Percentiles rank a stretch among this genome's conserved stretches.
phyloP scores from a whole-genome alignment of 2,113 vertebrate genomes.

The Pteropus alecto region DNA sequence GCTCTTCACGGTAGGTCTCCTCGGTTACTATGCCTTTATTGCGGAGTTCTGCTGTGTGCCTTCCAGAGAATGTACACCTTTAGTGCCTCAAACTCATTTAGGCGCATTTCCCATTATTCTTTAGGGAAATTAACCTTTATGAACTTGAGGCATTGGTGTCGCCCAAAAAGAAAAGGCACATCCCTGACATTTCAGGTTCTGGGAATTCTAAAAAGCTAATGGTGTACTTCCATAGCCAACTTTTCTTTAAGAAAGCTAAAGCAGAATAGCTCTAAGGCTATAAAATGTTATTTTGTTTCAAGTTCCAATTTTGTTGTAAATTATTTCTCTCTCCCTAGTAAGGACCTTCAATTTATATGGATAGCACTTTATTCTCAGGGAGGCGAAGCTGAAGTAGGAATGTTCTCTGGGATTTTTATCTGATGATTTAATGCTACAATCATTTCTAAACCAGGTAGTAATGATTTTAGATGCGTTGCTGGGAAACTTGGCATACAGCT shows the following conservation, averaged over 20 bases:
- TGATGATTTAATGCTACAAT: background rate
- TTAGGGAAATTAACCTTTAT: background rate
- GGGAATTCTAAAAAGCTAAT: background rate
- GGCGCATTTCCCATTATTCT: background rate
- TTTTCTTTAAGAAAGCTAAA: background rate
- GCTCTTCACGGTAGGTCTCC: conserved; percentile 59
- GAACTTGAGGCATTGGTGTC: background rate
- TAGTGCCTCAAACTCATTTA: background rate
- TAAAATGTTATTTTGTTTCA: background rate
- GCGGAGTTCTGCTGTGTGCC: background rate
- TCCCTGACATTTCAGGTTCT: background rate
- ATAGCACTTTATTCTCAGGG: conserved; percentile 13
- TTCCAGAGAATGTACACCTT: background rate
- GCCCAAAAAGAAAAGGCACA: background rate
- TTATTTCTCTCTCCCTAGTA: conserved; percentile 2
- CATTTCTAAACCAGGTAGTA: background rate
- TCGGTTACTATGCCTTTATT: background rate
- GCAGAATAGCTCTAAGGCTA: background rate
- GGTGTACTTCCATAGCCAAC: background rate
- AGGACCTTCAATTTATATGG: background rate
- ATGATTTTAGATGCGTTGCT: background rate
- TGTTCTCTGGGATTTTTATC: conserved; percentile 2
- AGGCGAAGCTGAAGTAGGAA: background rate
- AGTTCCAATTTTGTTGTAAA: background rate
- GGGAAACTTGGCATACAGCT: background rate